A percentile compares a stretch with the other conserved stretches of the same genome.
Evolutionary conservation across 2,797 vertebrate genomes (phyloP).

Genomic region (Dipus sagitta): DNA sequence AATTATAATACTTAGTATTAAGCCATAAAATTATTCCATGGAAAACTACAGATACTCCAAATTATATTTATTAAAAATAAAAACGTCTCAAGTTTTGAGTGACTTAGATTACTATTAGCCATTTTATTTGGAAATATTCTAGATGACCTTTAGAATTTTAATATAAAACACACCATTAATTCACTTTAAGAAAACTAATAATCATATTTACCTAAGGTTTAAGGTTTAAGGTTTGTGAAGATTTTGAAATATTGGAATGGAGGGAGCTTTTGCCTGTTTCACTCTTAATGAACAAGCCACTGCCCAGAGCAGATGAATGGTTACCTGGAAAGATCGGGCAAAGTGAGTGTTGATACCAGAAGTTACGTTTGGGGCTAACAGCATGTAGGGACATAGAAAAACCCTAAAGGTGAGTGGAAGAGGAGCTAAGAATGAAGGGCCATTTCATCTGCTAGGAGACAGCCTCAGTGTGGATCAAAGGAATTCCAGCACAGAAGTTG

Average conservation of each 20-base stretch:
- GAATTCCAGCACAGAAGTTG: accelerated
- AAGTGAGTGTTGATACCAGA: neutral
- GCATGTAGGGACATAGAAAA: neutral
- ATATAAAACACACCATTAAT: neutral
- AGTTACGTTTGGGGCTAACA: neutral
- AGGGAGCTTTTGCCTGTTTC: neutral
- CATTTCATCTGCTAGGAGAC: neutral
- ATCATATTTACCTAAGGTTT: neutral
- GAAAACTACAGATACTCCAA: neutral
- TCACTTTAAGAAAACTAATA: conserved; percentile 44
- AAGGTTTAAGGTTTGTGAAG: neutral
- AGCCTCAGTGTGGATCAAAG: neutral
- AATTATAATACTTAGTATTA: neutral
- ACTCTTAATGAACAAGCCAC: neutral
- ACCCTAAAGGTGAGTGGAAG: neutral
- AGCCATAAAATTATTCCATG: neutral
- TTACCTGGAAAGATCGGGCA: neutral
- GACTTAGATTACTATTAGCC: neutral
- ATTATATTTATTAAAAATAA: neutral
- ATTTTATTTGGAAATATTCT: neutral
- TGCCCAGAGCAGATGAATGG: neutral
- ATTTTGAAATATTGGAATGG: neutral
- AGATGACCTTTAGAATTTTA: neutral
- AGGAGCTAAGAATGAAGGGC: neutral
- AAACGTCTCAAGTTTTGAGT: neutral